Conservation (phyloP, 1,140 invertebrate species). For the Aphidius gifuensis region DNA sequence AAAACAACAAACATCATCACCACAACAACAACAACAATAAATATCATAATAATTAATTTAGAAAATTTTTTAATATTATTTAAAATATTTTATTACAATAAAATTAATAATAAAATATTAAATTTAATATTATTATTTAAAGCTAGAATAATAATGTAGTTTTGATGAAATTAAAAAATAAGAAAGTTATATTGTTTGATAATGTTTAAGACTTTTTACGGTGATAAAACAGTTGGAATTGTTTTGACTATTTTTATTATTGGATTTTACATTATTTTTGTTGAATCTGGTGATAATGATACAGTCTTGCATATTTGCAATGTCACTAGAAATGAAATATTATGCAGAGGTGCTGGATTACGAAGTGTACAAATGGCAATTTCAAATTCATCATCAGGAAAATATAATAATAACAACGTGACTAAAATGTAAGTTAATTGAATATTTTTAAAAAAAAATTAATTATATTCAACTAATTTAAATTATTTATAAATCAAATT, state of each 20-base stretch:
- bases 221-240: slow-evolving; percentile 23
- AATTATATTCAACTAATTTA: neutral
- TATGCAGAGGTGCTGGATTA: slow-evolving; percentile 29
- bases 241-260: slow-evolving; percentile 14
- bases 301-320: slow-evolving; percentile 30
- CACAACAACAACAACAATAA: too few species aligned
- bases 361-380: slow-evolving; percentile 14
- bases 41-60: too few species aligned
- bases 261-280: slow-evolving; percentile 16
- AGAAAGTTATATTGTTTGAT: slow-evolving; percentile 4
- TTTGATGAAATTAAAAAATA: too few species aligned
- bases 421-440: slow-evolving; percentile 20
- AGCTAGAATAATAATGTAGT: too few species aligned
- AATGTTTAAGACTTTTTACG: slow-evolving; percentile 29
- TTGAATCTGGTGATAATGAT: slow-evolving; percentile 17
- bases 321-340: slow-evolving; percentile 35
- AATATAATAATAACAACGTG: slow-evolving; percentile 1
- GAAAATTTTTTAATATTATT: too few species aligned
- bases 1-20: too few species aligned
- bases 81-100: too few species aligned
- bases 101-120: too few species aligned
- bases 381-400: neutral
- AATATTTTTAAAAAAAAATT: neutral
- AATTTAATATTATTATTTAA: too few species aligned
- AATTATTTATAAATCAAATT: neutral